phyloP scores from a whole-genome alignment of 2,888 invertebrate genomes.

The Deladenus siricidicola region DNA sequence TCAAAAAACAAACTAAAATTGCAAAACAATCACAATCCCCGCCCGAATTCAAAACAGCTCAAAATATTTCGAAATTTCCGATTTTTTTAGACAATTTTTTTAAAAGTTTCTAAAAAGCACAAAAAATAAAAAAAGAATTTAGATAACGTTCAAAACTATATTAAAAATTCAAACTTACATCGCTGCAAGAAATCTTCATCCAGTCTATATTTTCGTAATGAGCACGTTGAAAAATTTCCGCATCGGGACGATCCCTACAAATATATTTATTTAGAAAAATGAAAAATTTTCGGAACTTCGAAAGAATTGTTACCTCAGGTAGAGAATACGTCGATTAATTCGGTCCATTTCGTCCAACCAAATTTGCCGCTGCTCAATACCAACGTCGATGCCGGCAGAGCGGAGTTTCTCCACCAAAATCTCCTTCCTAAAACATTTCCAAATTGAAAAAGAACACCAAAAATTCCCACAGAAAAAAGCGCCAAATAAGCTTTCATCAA shows the following conservation, averaged over 20 bases:
- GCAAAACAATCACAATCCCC: too few relatives aligned
- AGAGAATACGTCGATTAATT: conserved; percentile 11
- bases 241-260: conserved; percentile 22
- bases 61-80: too few relatives aligned
- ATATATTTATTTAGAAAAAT: background rate
- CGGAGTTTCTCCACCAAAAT: conserved; percentile 14
- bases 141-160: too few relatives aligned
- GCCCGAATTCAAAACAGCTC: too few relatives aligned
- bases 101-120: background rate
- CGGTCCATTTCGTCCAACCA: conserved; percentile 17
- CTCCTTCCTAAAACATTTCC: conserved; percentile 16
- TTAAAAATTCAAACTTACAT: too few relatives aligned
- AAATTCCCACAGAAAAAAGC: background rate
- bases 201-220: conserved; percentile 32
- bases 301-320: conserved; percentile 11
- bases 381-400: conserved; percentile 6
- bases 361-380: background rate
- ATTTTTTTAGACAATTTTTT: too few relatives aligned
- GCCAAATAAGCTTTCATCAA: background rate
- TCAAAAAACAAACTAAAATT: too few relatives aligned
- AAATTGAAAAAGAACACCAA: background rate
- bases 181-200: conserved; percentile 28
- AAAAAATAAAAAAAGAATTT: background rate
- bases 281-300: too few relatives aligned
- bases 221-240: conserved; percentile 17